A percentile compares a stretch with the other conserved stretches of the same genome.
These are phyloP conservation scores for Orius laevigatus DNA, from an alignment of 1,140 invertebrate genomes.

Conservation along the genomic window DNA sequence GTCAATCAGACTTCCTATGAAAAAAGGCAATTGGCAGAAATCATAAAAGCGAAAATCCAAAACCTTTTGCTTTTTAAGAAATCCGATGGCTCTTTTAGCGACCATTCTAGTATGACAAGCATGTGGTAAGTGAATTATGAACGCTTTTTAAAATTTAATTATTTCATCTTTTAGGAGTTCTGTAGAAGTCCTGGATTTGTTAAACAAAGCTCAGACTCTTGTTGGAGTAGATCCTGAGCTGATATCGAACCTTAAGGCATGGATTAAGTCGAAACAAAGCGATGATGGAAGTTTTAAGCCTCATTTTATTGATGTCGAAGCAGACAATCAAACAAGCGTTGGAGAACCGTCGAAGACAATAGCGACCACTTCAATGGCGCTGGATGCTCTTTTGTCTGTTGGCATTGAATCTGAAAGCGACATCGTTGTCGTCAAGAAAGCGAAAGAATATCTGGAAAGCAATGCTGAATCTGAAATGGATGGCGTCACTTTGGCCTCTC, in stretches of 20 bases:
- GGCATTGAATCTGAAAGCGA: constrained; percentile 40
- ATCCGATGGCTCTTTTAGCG: constrained; percentile 41
- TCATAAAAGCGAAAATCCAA: constrained; percentile 29
- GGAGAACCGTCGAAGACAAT: constrained; percentile 32
- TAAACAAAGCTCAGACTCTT: constrained; percentile 38
- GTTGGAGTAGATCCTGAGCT: constrained; percentile 39
- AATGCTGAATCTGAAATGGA: constrained; percentile 33
- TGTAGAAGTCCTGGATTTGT: constrained; percentile 36
- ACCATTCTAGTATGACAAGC: constrained; percentile 39
- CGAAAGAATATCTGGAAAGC: constrained; percentile 37
- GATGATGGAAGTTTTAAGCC: constrained; percentile 39
- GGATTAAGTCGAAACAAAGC: constrained; percentile 39
- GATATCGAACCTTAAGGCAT: constrained; percentile 35
- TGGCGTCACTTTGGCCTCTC: constrained; percentile 35
- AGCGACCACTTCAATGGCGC: constrained; percentile 39
- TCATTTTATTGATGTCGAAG: constrained; percentile 32
- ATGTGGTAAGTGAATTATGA: constrained; percentile 24
- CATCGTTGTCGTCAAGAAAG: constrained; percentile 31
- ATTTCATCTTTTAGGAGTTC: constrained; percentile 27
- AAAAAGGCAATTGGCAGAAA: not conserved
- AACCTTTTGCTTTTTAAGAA: constrained; percentile 38
- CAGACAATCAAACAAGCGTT: constrained; percentile 1
- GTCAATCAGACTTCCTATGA: not conserved
- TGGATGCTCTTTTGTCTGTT: constrained; percentile 37
- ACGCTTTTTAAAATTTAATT: not conserved